Conservation (phyloP, 2,797 vertebrate species). For the Cyprinodon diabolis region DNA sequence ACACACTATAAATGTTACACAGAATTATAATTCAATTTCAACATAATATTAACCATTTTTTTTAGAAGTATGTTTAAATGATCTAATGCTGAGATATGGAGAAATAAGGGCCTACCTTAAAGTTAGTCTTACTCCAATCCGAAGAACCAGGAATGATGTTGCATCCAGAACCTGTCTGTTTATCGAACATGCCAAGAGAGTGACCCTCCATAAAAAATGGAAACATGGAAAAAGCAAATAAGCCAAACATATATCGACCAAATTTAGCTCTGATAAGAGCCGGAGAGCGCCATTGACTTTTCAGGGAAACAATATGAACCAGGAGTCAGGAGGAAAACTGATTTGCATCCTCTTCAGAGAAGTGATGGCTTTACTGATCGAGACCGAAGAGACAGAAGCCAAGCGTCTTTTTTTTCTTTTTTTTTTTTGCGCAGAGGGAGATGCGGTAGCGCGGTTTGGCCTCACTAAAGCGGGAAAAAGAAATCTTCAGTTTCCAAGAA, state of each 20-base stretch:
- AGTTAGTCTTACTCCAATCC: constrained; percentile 63
- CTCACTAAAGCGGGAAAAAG: constrained; percentile 82
- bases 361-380: constrained; percentile 69
- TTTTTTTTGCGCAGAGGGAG: constrained; percentile 56
- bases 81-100: not conserved
- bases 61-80: not conserved
- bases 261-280: constrained; percentile 54
- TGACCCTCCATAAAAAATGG: constrained; percentile 72
- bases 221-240: constrained; percentile 21
- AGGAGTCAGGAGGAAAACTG: constrained; percentile 44
- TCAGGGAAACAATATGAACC: constrained; percentile 47
- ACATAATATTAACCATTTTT: not conserved
- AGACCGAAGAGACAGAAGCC: constrained; percentile 61
- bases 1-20: not conserved
- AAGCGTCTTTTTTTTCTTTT: constrained; percentile 38
- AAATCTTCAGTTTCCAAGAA: constrained; percentile 43
- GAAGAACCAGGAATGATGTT: constrained; percentile 49
- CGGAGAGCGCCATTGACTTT: constrained; percentile 58
- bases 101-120: constrained; percentile 54
- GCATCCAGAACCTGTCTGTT: constrained; percentile 66
- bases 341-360: constrained; percentile 70
- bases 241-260: constrained; percentile 35
- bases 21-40: too few species aligned
- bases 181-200: constrained; percentile 65
- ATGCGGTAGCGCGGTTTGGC: constrained; percentile 84